phyloP scores from a whole-genome alignment of 2,113 vertebrate genomes.

The Ramphastos sulfuratus region DNA sequence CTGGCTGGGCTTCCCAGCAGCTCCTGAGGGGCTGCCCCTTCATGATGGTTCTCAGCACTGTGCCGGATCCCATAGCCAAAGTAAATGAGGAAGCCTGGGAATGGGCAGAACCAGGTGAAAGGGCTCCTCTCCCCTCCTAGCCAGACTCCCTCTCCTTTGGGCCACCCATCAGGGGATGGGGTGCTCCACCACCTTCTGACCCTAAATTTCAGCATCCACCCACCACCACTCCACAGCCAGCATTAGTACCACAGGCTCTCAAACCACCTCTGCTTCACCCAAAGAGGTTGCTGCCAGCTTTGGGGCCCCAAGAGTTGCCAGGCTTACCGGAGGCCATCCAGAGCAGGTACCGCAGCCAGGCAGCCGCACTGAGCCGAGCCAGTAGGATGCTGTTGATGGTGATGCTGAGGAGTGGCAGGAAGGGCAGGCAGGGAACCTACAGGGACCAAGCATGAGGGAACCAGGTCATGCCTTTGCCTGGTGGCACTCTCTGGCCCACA shows the following conservation, averaged over 20 bases:
- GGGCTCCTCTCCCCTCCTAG: not conserved
- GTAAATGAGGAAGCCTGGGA: conserved; percentile 83
- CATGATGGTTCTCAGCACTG: conserved; percentile 72
- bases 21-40: not conserved
- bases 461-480: not conserved
- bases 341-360: conserved; percentile 82
- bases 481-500: accelerated
- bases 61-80: conserved; percentile 81
- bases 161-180: accelerated
- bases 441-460: not conserved
- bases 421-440: conserved; percentile 85
- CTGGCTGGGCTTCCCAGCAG: accelerated
- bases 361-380: conserved; percentile 73
- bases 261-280: not conserved
- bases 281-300: not conserved
- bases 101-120: not conserved
- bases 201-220: not conserved
- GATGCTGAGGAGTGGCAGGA: conserved; percentile 80
- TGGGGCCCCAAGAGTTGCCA: accelerated
- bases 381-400: conserved; percentile 82
- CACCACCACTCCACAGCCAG: accelerated
- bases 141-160: not conserved
- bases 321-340: conserved; percentile 85
- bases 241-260: accelerated
- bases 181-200: not conserved